Percentiles rank a stretch among this genome's conserved stretches.
Conservation (phyloP, 2,888 invertebrate species). For the Globia sparganii region DNA sequence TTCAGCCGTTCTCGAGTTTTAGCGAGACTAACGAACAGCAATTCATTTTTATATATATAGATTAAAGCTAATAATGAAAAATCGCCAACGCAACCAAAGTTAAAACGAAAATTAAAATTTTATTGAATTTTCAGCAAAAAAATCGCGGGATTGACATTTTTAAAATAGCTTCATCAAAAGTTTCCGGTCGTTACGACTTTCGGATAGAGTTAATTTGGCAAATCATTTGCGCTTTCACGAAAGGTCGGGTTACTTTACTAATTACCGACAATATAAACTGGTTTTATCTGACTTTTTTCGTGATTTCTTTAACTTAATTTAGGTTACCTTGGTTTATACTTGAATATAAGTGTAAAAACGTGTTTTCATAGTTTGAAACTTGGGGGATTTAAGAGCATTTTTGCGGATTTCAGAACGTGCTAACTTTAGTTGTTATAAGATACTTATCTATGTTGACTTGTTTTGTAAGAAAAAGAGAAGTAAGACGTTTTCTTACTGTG, state of each 20-base stretch:
- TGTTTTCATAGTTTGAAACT: neutral
- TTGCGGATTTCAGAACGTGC: neutral
- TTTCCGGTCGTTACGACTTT: slow-evolving; percentile 25
- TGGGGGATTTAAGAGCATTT: neutral
- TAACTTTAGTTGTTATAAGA: neutral
- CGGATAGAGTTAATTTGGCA: slow-evolving; percentile 46
- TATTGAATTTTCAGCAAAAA: slow-evolving; percentile 36
- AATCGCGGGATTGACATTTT: slow-evolving; percentile 12
- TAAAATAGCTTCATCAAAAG: slow-evolving; percentile 34
- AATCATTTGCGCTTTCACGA: slow-evolving; percentile 28
- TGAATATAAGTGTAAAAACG: neutral
- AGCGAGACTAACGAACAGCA: too few relatives aligned
- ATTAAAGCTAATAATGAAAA: slow-evolving; percentile 23
- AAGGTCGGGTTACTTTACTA: slow-evolving; percentile 8
- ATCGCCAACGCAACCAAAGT: slow-evolving; percentile 28
- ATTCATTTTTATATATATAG: too few relatives aligned
- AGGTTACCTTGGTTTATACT: neutral
- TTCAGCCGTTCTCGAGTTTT: too few relatives aligned
- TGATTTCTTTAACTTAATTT: slow-evolving; percentile 6
- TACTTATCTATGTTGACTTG: neutral
- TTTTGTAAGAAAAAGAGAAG: neutral
- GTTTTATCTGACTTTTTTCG: slow-evolving; percentile 6
- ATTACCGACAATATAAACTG: slow-evolving; percentile 34
- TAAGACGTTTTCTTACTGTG: neutral
- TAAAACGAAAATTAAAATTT: slow-evolving; percentile 33